Conservation (phyloP, 2,888 invertebrate species). For the Idaea biselata region DNA sequence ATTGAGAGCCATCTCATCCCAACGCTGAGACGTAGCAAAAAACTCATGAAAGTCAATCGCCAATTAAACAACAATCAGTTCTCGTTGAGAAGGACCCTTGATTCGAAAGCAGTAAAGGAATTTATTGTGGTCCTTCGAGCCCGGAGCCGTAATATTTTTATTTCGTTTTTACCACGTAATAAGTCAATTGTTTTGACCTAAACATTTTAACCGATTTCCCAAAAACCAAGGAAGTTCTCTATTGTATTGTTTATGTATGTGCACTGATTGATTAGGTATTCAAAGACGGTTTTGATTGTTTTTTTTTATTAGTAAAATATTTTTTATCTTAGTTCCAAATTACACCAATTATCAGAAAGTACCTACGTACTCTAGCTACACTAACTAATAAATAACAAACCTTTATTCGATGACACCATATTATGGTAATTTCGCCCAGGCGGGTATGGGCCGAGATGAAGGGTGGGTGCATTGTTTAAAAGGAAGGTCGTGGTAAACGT, state of each 20-base stretch:
- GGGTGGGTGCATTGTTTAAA: too few species aligned
- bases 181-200: not conserved
- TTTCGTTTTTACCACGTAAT: not conserved
- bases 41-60: constrained; percentile 55
- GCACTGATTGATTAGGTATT: too few species aligned
- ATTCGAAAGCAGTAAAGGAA: not conserved
- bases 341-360: not conserved
- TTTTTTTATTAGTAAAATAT: too few species aligned
- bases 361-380: too few species aligned
- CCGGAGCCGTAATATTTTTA: not conserved
- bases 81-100: constrained; percentile 18
- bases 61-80: constrained; percentile 29
- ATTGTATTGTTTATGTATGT: too few species aligned
- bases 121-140: constrained; percentile 1
- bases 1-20: not conserved
- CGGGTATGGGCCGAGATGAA: too few species aligned
- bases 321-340: not conserved
- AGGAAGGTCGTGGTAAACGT: too few species aligned
- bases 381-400: not conserved
- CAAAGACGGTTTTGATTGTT: too few species aligned
- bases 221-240: too few species aligned
- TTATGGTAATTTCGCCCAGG: too few species aligned
- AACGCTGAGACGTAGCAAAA: constrained; percentile 28
- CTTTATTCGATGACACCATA: not conserved
- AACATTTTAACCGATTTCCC: not conserved